Evolutionary conservation across 1,140 invertebrate species (phyloP).

Genomic region (Orchesella cincta): DNA sequence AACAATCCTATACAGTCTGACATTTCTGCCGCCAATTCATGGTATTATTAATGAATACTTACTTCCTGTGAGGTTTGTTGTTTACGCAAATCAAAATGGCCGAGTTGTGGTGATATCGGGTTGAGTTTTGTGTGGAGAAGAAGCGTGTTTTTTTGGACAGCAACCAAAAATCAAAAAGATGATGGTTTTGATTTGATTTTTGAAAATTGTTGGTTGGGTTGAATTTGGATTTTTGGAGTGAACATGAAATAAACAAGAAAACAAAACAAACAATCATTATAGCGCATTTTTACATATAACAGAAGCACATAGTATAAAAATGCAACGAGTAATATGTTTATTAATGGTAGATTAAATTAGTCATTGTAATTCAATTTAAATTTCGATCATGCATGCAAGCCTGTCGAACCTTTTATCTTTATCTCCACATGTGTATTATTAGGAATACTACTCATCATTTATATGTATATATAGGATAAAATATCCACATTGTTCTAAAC

Average conservation of each 20-base stretch:
- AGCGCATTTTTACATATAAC: background rate
- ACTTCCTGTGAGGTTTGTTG: constrained; percentile 12
- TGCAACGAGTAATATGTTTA: background rate
- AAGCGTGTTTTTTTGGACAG: background rate
- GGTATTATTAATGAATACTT: background rate
- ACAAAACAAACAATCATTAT: background rate
- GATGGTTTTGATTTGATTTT: background rate
- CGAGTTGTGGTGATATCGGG: background rate
- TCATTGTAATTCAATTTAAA: too few relatives aligned
- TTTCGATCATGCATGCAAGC: too few relatives aligned
- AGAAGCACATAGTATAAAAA: background rate
- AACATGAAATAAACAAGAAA: constrained; percentile 16
- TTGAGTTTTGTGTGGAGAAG: background rate
- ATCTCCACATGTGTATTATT: too few relatives aligned
- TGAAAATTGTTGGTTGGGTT: background rate
- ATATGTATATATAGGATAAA: too few relatives aligned
- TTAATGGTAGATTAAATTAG: background rate
- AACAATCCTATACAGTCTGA: background rate
- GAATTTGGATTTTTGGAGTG: background rate
- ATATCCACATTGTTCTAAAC: too few relatives aligned
- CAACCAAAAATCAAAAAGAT: background rate
- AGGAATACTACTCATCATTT: too few relatives aligned
- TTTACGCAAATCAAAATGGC: constrained; percentile 5
- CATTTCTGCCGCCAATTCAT: background rate
- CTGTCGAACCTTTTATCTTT: too few relatives aligned